These are phyloP conservation scores for Athene noctua DNA, from an alignment of 2,113 vertebrate genomes.

Conservation along the genomic window DNA sequence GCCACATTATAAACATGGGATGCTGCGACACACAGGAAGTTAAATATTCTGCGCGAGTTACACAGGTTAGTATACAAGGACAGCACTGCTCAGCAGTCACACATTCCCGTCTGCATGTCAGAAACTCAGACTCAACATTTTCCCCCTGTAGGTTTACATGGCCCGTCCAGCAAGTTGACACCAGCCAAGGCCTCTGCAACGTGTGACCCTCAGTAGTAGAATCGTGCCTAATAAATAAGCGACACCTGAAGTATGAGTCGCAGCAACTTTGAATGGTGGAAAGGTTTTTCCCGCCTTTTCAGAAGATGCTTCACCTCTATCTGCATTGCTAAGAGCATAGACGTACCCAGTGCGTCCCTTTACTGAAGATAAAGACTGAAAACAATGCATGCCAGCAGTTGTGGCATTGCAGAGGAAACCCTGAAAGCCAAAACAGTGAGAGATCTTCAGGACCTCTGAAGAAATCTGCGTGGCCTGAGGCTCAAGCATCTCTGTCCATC, in stretches of 20 bases:
- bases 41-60: neutral
- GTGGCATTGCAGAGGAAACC: neutral
- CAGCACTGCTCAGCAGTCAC: neutral
- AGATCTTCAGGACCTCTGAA: neutral
- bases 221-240: neutral
- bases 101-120: neutral
- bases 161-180: neutral
- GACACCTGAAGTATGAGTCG: neutral
- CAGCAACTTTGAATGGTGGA: neutral
- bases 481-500: neutral
- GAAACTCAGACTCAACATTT: neutral
- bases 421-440: neutral
- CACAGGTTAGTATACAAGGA: neutral
- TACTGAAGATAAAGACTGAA: too few relatives aligned
- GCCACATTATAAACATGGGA: neutral
- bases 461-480: neutral
- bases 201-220: accelerated
- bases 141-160: accelerated
- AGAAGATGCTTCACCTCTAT: neutral
- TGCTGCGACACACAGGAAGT: neutral
- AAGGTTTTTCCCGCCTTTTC: neutral
- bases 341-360: accelerated
- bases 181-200: neutral
- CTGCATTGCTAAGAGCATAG: neutral
- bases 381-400: accelerated